These are phyloP conservation scores for Diplazon laetatorius DNA, from an alignment of 2,888 invertebrate genomes.

Conservation along the genomic window DNA sequence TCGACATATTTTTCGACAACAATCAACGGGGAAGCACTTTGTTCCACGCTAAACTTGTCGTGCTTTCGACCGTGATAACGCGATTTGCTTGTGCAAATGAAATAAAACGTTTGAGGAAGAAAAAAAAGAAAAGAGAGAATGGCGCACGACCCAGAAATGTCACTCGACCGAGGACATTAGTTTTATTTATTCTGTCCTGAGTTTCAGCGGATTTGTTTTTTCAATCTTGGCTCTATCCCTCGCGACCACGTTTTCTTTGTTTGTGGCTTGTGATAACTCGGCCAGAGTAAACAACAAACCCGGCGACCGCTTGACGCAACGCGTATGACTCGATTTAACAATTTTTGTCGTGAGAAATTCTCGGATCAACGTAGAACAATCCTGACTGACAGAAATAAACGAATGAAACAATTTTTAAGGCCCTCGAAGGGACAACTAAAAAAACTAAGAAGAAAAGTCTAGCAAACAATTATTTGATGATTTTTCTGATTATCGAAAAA, in stretches of 20 bases:
- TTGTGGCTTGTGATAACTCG: neutral
- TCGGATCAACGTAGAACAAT: too few species aligned
- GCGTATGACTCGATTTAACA: neutral
- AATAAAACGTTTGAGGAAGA: slow-evolving; percentile 1
- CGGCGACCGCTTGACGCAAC: neutral
- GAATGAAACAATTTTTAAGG: too few species aligned
- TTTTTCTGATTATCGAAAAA: too few species aligned
- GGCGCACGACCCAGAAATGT: slow-evolving; percentile 54
- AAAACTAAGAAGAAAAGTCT: too few species aligned
- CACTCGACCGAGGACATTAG: slow-evolving; percentile 45
- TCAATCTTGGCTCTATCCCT: slow-evolving; percentile 15
- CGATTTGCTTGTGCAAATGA: slow-evolving; percentile 28
- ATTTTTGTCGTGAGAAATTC: too few species aligned
- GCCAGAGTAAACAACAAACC: neutral
- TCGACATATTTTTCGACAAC: neutral
- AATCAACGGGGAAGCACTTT: neutral
- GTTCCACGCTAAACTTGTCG: neutral
- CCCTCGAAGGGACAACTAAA: too few species aligned
- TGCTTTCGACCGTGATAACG: neutral
- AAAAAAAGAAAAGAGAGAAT: too few species aligned
- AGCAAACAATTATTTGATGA: too few species aligned
- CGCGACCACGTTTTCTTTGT: slow-evolving; percentile 7
- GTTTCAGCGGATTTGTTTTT: slow-evolving; percentile 5
- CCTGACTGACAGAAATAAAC: too few species aligned
- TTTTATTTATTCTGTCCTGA: slow-evolving; percentile 46